Conservation (phyloP, 2,797 vertebrate genomes). For the Cyprinodon diabolis region DNA sequence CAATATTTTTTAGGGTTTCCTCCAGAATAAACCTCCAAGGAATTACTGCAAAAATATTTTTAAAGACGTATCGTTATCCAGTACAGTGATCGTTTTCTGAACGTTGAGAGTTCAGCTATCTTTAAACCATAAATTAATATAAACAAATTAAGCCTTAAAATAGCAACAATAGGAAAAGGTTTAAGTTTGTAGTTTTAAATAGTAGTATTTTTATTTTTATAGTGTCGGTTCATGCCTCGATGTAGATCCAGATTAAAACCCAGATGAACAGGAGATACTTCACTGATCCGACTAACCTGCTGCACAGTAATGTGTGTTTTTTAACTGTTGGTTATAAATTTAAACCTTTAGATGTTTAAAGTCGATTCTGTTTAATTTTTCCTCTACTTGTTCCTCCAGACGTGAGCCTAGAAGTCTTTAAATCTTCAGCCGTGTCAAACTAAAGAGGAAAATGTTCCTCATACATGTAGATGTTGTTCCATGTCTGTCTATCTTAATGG, state of each 20-base stretch:
- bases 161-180: too few relatives aligned
- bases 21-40: background rate
- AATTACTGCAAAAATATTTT: background rate
- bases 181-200: background rate
- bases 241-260: background rate
- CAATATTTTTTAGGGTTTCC: background rate
- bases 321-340: constrained; percentile 20
- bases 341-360: constrained; percentile 27
- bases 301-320: constrained; percentile 13
- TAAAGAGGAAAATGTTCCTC: constrained; percentile 33
- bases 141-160: background rate
- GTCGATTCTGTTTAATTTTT: constrained; percentile 19
- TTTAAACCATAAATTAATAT: background rate
- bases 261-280: background rate
- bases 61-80: background rate
- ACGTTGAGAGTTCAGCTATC: background rate
- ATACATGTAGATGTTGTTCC: constrained; percentile 29
- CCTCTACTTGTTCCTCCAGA: constrained; percentile 11
- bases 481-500: constrained; percentile 55
- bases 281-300: constrained; percentile 28
- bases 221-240: background rate
- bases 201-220: background rate
- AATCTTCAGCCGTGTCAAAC: constrained; percentile 35
- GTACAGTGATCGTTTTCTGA: too few relatives aligned
- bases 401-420: constrained; percentile 48